Percentiles rank a stretch among this genome's conserved stretches.
Evolutionary conservation across 2,113 vertebrate species (phyloP).

Genomic region (Ranitomeya imitator): DNA sequence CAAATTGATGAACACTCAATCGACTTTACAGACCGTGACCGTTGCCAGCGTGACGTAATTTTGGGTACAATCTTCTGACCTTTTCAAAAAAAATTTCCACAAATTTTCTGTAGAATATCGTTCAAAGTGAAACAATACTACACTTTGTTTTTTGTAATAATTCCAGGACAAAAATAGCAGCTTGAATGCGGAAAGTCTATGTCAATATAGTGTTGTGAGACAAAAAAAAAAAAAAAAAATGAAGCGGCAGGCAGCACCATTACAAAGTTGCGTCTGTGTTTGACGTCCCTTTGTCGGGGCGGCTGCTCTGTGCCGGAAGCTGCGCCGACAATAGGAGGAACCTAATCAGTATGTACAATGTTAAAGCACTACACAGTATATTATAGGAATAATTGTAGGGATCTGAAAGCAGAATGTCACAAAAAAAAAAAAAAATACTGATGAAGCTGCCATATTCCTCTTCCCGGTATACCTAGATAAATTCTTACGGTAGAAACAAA

Average conservation of each 20-base stretch:
- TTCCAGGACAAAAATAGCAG: not conserved
- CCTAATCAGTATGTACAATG: not conserved
- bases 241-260: not conserved
- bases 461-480: not conserved
- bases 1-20: not conserved
- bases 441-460: conserved; percentile 9
- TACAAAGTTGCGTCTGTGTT: not conserved
- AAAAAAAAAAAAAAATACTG: not conserved
- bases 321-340: not conserved
- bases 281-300: not conserved
- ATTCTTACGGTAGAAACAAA: conserved; percentile 6
- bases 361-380: not conserved
- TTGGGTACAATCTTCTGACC: not conserved
- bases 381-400: not conserved
- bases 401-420: conserved; percentile 3
- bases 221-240: too few relatives aligned
- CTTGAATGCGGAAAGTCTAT: not conserved
- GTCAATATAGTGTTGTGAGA: not conserved
- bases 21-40: not conserved
- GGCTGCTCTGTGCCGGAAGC: not conserved
- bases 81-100: not conserved
- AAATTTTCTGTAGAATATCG: not conserved
- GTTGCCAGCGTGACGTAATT: not conserved
- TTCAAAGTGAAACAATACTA: not conserved
- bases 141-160: not conserved